Conservation (phyloP, 2,888 invertebrate genomes). For the Lithophane ornitopus region DNA sequence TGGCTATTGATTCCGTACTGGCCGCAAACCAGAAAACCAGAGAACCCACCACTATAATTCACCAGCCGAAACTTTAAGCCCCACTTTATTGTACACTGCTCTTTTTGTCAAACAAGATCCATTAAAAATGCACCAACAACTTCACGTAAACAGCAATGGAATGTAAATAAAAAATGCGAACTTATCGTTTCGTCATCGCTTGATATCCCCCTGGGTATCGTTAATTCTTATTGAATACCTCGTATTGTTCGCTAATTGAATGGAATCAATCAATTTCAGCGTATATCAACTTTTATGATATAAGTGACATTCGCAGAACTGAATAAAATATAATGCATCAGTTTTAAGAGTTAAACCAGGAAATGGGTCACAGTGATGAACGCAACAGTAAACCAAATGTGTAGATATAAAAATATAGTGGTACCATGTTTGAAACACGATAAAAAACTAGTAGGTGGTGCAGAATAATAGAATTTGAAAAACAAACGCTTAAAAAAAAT, state of each 20-base stretch:
- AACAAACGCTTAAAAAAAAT: neutral
- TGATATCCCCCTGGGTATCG: constrained; percentile 55
- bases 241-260: constrained; percentile 77
- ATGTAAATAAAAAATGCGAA: constrained; percentile 16
- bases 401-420: neutral
- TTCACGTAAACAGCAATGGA: constrained; percentile 40
- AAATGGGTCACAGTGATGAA: constrained; percentile 15
- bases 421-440: neutral
- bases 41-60: constrained; percentile 41
- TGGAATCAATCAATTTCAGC: constrained; percentile 70
- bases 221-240: constrained; percentile 78
- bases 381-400: neutral
- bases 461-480: neutral
- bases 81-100: constrained; percentile 45
- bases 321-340: constrained; percentile 34
- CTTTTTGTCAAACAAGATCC: constrained; percentile 11
- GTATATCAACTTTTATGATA: constrained; percentile 48
- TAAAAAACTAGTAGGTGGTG: neutral
- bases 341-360: constrained; percentile 14
- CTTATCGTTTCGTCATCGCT: constrained; percentile 15
- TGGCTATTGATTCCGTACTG: constrained; percentile 71
- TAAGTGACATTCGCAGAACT: constrained; percentile 38
- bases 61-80: constrained; percentile 38
- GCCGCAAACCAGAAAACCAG: constrained; percentile 73
- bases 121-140: neutral